Conservation (phyloP, 2,888 invertebrate genomes). For the Phengaris arion region DNA sequence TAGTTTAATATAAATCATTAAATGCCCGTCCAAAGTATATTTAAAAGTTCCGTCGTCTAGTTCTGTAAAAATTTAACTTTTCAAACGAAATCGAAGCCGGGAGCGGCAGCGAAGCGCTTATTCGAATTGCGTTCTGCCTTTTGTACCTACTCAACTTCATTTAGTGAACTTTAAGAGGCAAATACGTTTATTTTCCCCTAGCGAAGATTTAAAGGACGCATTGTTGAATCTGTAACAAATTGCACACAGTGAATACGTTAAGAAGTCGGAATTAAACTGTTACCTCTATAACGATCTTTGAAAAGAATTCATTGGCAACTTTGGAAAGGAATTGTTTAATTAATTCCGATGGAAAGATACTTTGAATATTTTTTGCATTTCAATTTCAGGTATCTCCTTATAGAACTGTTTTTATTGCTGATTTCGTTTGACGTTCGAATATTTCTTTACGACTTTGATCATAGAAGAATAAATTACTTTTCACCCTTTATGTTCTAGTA, state of each 20-base stretch:
- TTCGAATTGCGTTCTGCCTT: slow-evolving; percentile 76
- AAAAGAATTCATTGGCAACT: slow-evolving; percentile 41
- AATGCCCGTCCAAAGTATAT: slow-evolving; percentile 58
- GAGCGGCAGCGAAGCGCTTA: slow-evolving; percentile 62
- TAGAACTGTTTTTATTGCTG: slow-evolving; percentile 11
- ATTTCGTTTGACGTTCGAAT: slow-evolving; percentile 5
- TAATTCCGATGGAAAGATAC: slow-evolving; percentile 36
- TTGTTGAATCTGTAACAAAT: slow-evolving; percentile 78
- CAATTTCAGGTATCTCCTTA: slow-evolving; percentile 7
- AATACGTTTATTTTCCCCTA: slow-evolving; percentile 67
- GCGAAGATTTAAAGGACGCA: slow-evolving; percentile 74
- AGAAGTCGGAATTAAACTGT: slow-evolving; percentile 61
- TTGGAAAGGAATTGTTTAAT: slow-evolving; percentile 36
- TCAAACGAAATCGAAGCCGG: slow-evolving; percentile 68
- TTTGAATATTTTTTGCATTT: slow-evolving; percentile 20
- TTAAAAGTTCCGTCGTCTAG: slow-evolving; percentile 61
- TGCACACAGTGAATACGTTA: slow-evolving; percentile 73
- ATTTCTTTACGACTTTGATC: slow-evolving; percentile 10
- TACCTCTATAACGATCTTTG: slow-evolving; percentile 45
- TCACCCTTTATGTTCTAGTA: slow-evolving; percentile 1
- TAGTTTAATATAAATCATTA: slow-evolving; percentile 41
- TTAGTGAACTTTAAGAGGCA: slow-evolving; percentile 70
- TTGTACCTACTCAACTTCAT: slow-evolving; percentile 74
- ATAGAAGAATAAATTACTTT: slow-evolving; percentile 8
- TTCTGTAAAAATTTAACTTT: slow-evolving; percentile 74